phyloP scores from a whole-genome alignment of 2,888 invertebrate species.

The Venusia cambrica region DNA sequence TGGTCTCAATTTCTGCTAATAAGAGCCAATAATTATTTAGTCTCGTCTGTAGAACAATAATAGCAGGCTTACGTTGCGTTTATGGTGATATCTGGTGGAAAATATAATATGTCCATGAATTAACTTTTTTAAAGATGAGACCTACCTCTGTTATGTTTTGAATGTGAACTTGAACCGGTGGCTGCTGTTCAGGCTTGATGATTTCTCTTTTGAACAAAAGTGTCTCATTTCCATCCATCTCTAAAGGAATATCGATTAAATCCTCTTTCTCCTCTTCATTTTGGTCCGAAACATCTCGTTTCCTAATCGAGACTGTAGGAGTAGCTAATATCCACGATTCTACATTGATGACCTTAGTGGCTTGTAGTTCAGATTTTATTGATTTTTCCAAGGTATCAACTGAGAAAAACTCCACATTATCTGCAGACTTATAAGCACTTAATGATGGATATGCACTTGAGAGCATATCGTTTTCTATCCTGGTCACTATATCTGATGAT shows the following conservation, averaged over 20 bases:
- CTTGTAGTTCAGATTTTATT: constrained; percentile 43
- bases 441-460: constrained; percentile 14
- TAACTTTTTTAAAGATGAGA: no score
- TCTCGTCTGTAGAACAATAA: no score
- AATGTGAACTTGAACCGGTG: constrained; percentile 84
- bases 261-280: constrained; percentile 53
- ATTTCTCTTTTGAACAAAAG: constrained; percentile 68
- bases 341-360: constrained; percentile 52
- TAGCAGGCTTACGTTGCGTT: no score
- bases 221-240: constrained; percentile 63
- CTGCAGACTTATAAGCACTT: constrained; percentile 23
- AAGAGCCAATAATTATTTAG: no score
- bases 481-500: constrained; percentile 29
- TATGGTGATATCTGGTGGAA: no score
- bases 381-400: constrained; percentile 37
- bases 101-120: no score
- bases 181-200: constrained; percentile 71
- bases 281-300: constrained; percentile 54
- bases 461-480: constrained; percentile 29
- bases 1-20: no score
- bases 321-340: constrained; percentile 67
- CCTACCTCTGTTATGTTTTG: constrained; percentile 83
- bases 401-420: constrained; percentile 41
- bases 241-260: constrained; percentile 64
- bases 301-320: constrained; percentile 55